A percentile compares a stretch with the other conserved stretches of the same genome.
These are phyloP conservation scores for Micrasema minimum DNA, from an alignment of 1,140 invertebrate genomes.

Conservation along the genomic window DNA sequence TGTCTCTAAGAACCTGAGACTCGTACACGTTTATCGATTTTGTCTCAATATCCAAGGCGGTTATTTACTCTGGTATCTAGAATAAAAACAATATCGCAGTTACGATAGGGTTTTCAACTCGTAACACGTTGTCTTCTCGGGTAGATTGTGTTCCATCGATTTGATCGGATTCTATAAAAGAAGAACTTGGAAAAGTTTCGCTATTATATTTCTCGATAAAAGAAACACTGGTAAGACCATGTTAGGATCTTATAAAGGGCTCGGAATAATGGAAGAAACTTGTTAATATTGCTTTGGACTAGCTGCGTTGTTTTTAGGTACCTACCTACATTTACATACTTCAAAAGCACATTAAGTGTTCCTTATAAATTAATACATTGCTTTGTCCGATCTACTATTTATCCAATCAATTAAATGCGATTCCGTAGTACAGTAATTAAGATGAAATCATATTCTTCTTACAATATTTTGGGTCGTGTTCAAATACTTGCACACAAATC, in stretches of 20 bases:
- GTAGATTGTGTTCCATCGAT: conserved; percentile 25
- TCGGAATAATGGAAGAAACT: no score
- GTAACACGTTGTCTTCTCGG: conserved; percentile 25
- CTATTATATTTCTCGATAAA: conserved; percentile 5
- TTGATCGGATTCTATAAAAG: conserved; percentile 24
- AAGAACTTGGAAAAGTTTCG: conserved; percentile 15
- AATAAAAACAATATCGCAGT: conserved; percentile 35
- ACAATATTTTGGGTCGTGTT: no score
- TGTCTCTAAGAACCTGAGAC: background rate
- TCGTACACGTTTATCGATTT: conserved; percentile 31
- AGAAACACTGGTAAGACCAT: conserved; percentile 1
- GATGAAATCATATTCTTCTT: no score
- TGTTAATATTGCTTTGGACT: no score
- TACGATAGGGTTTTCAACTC: conserved; percentile 29
- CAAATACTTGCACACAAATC: no score
- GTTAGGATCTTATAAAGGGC: background rate
- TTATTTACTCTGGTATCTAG: conserved; percentile 36
- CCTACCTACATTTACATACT: no score
- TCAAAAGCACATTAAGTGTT: no score
- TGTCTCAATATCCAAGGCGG: conserved; percentile 31
- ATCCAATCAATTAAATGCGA: no score
- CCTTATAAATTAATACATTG: no score
- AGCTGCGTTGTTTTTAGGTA: no score
- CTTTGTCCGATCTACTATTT: no score
- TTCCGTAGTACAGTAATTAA: no score